Conservation (phyloP, 2,797 vertebrate species). For the Bovichtus diacanthus region DNA sequence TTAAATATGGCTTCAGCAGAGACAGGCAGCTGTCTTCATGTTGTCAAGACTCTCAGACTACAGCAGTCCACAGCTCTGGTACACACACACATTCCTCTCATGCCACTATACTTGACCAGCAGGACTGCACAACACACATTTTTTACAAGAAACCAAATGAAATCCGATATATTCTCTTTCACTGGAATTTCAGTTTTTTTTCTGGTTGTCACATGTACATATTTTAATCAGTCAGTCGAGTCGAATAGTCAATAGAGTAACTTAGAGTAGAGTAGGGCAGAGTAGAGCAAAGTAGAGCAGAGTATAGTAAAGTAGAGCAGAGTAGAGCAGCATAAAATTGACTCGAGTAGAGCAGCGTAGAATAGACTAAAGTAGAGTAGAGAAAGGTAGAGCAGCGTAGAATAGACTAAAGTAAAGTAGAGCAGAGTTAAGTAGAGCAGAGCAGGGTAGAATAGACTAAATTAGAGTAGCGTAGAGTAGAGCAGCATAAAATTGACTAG, state of each 20-base stretch:
- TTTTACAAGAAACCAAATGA: slow-evolving; percentile 42
- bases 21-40: slow-evolving; percentile 17
- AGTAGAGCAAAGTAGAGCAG: slow-evolving; percentile 21
- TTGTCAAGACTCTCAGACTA: slow-evolving; percentile 18
- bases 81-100: slow-evolving; percentile 67
- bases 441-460: neutral
- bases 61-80: slow-evolving; percentile 28
- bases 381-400: neutral
- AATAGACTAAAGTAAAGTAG: rapidly evolving
- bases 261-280: rapidly evolving
- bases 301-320: neutral
- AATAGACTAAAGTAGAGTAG: slow-evolving; percentile 56
- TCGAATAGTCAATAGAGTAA: no score
- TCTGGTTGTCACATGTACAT: slow-evolving; percentile 9
- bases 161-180: slow-evolving; percentile 36
- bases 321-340: neutral
- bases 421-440: neutral
- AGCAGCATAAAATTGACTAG: rapidly evolving
- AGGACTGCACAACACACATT: slow-evolving; percentile 36
- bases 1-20: slow-evolving; percentile 18
- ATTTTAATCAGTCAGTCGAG: slow-evolving; percentile 5
- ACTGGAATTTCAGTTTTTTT: slow-evolving; percentile 14
- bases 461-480: no score
- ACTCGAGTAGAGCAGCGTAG: neutral
- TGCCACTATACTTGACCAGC: slow-evolving; percentile 45